Evolutionary conservation across 2,797 vertebrate species (phyloP).

Genomic region (Pelobates cultripes): DNA sequence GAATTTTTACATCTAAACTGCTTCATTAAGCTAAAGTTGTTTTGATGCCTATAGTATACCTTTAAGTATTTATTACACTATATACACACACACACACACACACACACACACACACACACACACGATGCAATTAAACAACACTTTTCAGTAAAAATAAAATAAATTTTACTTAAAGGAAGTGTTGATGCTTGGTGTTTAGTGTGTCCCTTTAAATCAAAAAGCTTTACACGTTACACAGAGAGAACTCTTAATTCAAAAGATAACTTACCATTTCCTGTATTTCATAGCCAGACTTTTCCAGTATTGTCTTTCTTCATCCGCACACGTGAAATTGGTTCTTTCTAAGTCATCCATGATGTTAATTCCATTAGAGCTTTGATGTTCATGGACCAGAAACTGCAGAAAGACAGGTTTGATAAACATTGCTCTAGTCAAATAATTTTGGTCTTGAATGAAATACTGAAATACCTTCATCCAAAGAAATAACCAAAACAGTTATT

Average conservation of each 20-base stretch:
- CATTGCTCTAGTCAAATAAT: not conserved
- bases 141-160: too few species aligned
- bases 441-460: not conserved
- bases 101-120: too few species aligned
- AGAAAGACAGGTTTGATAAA: too few species aligned
- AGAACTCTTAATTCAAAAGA: not conserved
- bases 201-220: not conserved
- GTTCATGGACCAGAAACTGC: not conserved
- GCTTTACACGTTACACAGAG: not conserved
- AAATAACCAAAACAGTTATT: not conserved
- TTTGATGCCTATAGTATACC: too few species aligned
- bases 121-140: too few species aligned
- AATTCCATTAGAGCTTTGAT: conserved; percentile 32
- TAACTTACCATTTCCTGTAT: conserved; percentile 84
- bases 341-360: conserved; percentile 68
- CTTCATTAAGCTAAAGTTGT: too few species aligned
- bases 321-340: conserved; percentile 75
- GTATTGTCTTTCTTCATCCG: conserved; percentile 84
- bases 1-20: too few species aligned
- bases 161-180: too few species aligned
- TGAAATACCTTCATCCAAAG: not conserved
- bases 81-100: too few species aligned
- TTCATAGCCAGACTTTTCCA: conserved; percentile 87
- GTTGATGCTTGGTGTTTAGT: too few species aligned
- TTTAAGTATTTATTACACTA: too few species aligned